Conservation (phyloP, 2,113 vertebrate species). For the Syrrhaptes paradoxus region DNA sequence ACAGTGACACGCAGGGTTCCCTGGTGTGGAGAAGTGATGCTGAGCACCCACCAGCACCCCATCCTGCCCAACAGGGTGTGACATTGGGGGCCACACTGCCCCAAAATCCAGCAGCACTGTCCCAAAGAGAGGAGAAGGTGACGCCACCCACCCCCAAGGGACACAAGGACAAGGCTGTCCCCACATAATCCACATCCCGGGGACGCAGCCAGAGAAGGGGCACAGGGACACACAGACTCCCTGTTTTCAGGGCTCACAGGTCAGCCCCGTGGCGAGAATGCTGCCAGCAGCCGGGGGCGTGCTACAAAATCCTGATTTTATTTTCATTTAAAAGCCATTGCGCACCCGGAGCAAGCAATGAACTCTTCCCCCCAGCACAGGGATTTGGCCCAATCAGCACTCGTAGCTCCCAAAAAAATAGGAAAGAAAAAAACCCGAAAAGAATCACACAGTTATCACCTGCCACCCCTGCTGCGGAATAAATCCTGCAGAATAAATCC, state of each 20-base stretch:
- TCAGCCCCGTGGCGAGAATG: fast-evolving
- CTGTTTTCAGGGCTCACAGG: background rate
- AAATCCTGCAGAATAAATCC: fast-evolving
- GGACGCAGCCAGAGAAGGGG: fast-evolving
- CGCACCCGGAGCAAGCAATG: fast-evolving
- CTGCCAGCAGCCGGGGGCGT: background rate
- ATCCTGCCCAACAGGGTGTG: fast-evolving
- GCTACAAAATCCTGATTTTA: conserved; percentile 46
- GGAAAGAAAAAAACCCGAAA: background rate
- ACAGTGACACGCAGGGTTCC: background rate
- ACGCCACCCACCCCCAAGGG: background rate
- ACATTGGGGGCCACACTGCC: fast-evolving
- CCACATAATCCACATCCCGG: fast-evolving
- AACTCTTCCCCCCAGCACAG: background rate
- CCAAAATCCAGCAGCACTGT: background rate
- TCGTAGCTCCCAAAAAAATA: background rate
- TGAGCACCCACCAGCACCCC: background rate
- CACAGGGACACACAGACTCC: background rate
- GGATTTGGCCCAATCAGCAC: conserved; percentile 41
- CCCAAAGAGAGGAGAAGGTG: background rate
- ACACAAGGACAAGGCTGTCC: background rate
- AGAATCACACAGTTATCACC: background rate
- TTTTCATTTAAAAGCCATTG: background rate
- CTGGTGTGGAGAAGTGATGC: background rate
- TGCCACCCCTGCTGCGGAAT: background rate